Conservation (phyloP, 2,113 vertebrate genomes). For the Aptenodytes forsteri region DNA sequence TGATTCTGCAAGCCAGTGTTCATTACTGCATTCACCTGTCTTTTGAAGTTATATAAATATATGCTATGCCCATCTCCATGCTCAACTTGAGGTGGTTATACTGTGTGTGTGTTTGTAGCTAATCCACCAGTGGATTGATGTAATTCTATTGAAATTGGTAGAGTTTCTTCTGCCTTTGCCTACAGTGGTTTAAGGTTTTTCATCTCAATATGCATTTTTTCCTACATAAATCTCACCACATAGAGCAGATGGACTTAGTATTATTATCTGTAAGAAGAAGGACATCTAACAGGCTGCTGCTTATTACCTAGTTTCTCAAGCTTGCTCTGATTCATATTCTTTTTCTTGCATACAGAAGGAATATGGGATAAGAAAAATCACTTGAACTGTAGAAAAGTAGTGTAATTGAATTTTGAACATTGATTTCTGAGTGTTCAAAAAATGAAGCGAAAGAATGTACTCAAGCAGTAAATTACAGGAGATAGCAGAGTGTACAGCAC, state of each 20-base stretch:
- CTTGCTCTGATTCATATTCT: background rate
- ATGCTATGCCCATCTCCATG: background rate
- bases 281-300: background rate
- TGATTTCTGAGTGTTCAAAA: background rate
- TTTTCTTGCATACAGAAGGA: background rate
- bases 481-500: background rate
- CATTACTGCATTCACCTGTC: background rate
- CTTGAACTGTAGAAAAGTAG: background rate
- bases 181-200: background rate
- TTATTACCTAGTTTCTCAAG: background rate
- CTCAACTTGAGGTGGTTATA: background rate
- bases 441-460: background rate
- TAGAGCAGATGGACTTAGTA: background rate
- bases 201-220: background rate
- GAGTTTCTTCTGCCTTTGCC: background rate
- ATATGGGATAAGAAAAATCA: background rate
- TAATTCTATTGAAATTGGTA: background rate
- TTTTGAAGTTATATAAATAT: background rate
- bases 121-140: background rate
- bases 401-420: constrained; percentile 1
- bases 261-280: background rate
- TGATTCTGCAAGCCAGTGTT: background rate
- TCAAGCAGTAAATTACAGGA: background rate
- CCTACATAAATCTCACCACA: background rate
- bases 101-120: background rate